Evolutionary conservation across 2,113 vertebrate species (phyloP).

Genomic region (Sinocyclocheilus rhinocerous): DNA sequence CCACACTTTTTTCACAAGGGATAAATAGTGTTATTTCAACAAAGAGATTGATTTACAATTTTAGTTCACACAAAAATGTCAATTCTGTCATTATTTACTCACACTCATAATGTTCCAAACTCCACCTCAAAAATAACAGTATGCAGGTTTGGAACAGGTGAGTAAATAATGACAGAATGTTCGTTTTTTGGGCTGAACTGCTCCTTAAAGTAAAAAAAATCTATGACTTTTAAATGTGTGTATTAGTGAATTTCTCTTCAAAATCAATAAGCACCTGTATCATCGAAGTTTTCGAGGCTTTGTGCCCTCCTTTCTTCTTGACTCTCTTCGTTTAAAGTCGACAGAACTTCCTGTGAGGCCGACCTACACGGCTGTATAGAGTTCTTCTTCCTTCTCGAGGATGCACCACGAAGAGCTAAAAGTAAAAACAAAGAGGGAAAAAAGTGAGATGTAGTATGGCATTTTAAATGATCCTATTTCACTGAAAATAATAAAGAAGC

Average conservation of each 20-base stretch:
- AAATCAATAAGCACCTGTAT: constrained; percentile 74
- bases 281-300: constrained; percentile 89
- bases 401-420: constrained; percentile 83
- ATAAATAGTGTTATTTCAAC: neutral
- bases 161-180: neutral
- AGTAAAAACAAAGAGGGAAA: neutral
- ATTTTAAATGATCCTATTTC: neutral
- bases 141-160: neutral
- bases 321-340: constrained; percentile 74
- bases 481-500: neutral
- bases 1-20: neutral
- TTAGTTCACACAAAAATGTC: neutral
- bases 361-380: constrained; percentile 83
- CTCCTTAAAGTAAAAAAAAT: neutral
- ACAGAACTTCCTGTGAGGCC: constrained; percentile 86
- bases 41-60: neutral
- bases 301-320: constrained; percentile 82
- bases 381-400: constrained; percentile 85
- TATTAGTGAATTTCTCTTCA: neutral
- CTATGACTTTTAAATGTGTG: neutral
- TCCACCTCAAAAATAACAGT: neutral
- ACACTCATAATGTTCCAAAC: neutral
- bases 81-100: neutral
- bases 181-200: neutral
- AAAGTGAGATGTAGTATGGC: neutral